Conservation (phyloP, 2,113 vertebrate genomes). For the Zosterops hypoxanthus region DNA sequence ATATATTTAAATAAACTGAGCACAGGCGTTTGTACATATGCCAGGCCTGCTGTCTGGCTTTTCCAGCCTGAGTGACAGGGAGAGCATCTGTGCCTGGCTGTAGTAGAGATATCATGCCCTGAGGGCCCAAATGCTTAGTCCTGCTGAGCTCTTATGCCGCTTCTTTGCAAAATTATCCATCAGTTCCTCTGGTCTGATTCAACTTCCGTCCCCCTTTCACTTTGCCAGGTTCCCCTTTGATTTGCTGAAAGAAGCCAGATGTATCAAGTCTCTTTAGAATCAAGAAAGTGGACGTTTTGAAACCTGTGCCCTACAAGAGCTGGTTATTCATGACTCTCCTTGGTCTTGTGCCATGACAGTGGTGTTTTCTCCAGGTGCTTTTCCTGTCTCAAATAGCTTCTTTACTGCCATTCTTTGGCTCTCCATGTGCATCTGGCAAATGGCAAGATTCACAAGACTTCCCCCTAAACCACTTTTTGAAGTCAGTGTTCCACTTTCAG, state of each 20-base stretch:
- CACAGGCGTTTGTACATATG: not conserved
- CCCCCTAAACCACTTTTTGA: not conserved
- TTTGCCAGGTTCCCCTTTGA: not conserved
- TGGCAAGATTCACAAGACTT: not conserved
- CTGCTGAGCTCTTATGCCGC: not conserved
- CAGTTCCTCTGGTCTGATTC: not conserved
- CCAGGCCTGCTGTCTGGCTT: constrained; percentile 7
- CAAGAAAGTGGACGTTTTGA: not conserved
- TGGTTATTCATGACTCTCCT: not conserved
- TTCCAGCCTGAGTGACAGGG: not conserved
- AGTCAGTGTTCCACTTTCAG: not conserved
- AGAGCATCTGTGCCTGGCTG: constrained; percentile 24
- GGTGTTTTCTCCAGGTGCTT: not conserved
- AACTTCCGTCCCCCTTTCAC: not conserved
- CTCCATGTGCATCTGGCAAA: not conserved
- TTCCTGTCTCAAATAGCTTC: not conserved
- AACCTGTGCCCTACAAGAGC: not conserved
- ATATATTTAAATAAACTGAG: constrained; percentile 19
- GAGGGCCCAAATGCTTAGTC: not conserved
- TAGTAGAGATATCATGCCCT: not conserved
- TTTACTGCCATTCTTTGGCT: not conserved
- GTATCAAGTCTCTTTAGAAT: not conserved
- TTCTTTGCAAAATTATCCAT: not conserved
- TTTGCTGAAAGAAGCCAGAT: not conserved
- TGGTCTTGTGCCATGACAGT: not conserved